Base-by-base conservation (phyloP, 1,140 invertebrate genomes). In the Scaptomyza hsui region DNA sequence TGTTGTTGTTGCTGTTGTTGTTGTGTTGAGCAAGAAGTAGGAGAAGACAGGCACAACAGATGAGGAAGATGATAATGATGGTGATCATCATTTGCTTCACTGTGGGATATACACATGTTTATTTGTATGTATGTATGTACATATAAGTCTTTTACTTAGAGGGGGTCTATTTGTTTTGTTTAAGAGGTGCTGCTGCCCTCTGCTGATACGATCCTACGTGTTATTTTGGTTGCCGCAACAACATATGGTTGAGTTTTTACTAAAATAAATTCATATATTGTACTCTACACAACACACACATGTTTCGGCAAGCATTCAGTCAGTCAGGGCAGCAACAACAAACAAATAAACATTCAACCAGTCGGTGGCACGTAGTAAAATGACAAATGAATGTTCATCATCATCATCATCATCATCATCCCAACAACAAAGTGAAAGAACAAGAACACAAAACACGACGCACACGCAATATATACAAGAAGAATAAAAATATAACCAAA, bases 301-400 rank as follows among this genome's bases (percentile, higher is more conserved):
- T 85, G 81, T 88, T 86, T 1, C 7, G 26, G 12, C 29, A 12
- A 1, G 29, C 29, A 32, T n/a, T n/a, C n/a, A n/a, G n/a, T n/a
- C n/a, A n/a, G n/a, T n/a, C n/a, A n/a, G n/a, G 9, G 29, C 45
- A 68, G 35, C 32, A 72, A 39, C 55, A 63, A 42, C 62, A 77
- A 78, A 85, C 75, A 86, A 86, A 86, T 88, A 86, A 86, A 86
- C 81, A 86, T 88, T 75, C 70, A 79, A 80, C 55, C 62, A 81
- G 81, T 88, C 82, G 81, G 81, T 88, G 81, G 81, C 82, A 86
- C 81, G 81, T 86, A 86, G 81, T 86, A 88, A 86, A 88, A 86
- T 86, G 81, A 86, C 81, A 86, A 86, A 86, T 86, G 81, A 88
- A 86, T 88, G 81, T 79, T 81, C 81, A 86, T 88, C 82, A 76